Conservation (phyloP, 2,113 vertebrate genomes). For the Cnemophilus loriae region DNA sequence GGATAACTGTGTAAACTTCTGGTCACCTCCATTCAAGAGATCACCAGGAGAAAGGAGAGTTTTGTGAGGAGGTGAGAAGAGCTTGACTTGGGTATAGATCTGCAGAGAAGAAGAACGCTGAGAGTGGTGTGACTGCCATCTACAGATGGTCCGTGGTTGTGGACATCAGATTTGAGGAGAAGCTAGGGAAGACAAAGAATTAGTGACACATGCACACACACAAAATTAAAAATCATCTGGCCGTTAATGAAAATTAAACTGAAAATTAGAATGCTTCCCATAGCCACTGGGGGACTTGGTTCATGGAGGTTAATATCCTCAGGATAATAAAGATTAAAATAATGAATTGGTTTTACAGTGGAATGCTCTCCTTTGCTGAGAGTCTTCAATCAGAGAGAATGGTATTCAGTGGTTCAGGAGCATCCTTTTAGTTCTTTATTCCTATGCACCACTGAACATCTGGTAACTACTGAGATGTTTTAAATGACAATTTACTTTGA, state of each 20-base stretch:
- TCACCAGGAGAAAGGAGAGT: background rate
- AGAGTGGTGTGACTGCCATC: constrained; percentile 55
- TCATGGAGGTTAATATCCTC: background rate
- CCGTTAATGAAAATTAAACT: background rate
- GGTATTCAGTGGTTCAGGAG: background rate
- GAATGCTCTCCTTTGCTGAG: background rate
- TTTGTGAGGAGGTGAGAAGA: background rate
- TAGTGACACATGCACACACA: background rate
- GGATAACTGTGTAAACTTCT: background rate
- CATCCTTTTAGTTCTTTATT: background rate
- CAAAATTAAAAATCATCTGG: background rate
- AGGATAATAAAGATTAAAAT: background rate
- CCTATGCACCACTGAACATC: background rate
- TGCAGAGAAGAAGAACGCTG: background rate
- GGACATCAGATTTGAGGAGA: background rate
- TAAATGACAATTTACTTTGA: background rate
- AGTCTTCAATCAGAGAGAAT: background rate
- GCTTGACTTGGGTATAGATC: background rate
- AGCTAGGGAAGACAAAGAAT: background rate
- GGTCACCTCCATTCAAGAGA: background rate
- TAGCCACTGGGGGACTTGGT: background rate
- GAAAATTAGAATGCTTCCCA: background rate
- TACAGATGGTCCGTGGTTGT: background rate
- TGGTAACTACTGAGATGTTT: background rate
- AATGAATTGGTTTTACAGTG: background rate